Percentiles rank a stretch among this genome's conserved stretches.
Evolutionary conservation across 2,888 invertebrate species (phyloP).

Genomic region (Seladonia tumulorum): DNA sequence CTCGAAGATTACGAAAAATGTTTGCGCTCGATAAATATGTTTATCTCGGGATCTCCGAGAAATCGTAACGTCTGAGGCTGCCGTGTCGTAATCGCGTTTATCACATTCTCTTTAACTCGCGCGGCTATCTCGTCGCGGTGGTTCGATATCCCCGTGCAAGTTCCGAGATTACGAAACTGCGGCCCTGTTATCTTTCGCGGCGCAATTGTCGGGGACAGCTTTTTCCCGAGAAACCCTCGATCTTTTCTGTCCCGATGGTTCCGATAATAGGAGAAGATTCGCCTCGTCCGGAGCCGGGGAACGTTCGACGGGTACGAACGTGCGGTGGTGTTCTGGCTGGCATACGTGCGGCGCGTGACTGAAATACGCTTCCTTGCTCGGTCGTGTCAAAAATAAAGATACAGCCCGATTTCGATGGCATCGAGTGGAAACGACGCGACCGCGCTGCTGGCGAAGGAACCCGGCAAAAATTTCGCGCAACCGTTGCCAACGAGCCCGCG

Average conservation of each 20-base stretch:
- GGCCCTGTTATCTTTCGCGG: not conserved
- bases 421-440: not conserved
- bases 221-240: not conserved
- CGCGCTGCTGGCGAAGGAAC: not conserved
- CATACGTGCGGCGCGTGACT: conserved; percentile 55
- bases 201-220: not conserved
- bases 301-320: conserved; percentile 8
- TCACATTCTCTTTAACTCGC: not conserved
- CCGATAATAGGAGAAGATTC: not conserved
- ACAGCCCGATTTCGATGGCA: conserved; percentile 26
- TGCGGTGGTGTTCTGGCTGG: conserved; percentile 36
- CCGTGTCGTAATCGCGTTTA: not conserved
- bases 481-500: not conserved
- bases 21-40: not conserved
- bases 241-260: conserved; percentile 1
- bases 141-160: not conserved
- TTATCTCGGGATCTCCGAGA: not conserved
- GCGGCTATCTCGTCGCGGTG: not conserved
- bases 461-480: not conserved
- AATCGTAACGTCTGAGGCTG: not conserved
- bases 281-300: conserved; percentile 12
- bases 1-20: too few species aligned
- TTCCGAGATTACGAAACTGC: not conserved
- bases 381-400: conserved; percentile 58
- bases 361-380: conserved; percentile 64